Evolutionary conservation across 2,797 vertebrate species (phyloP), one percentile per base, ranked within the genome.

Genomic region (Spinus olivaceus): DNA sequence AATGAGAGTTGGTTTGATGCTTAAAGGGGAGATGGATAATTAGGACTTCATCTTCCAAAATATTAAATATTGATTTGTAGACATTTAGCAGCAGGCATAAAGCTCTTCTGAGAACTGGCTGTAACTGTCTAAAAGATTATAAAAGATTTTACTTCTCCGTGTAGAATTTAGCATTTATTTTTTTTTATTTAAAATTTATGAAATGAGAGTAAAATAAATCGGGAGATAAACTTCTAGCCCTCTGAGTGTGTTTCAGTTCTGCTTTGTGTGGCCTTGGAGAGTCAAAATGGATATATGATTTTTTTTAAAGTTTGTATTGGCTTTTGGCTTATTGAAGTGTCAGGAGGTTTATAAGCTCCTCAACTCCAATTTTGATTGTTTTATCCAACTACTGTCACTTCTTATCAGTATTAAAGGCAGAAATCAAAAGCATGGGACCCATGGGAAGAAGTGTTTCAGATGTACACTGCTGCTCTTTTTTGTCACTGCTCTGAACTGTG

Each of bases 301-400:
- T 94, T 96, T 95, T 94, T 93, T 90, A 67, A 77, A 92, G 90
- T 96, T 96, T 92, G 86, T 97, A 97, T 97, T 50, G 95, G 96
- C 92, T 97, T 97, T 97, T 97, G 95, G 97, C 97, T 98, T 97
- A 98, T 98, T 97, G 97, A 97, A 97, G 97, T 97, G 97, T 98
- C 98, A 97, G 96, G 97, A 97, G 97, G 96, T 97, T 98, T 98
- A 97, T 98, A 97, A 98, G 97, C 97, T 97, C 96, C 97, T 98
- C 97, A 97, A 88, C 96, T 98, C 86, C 95, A 96, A 93, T 98
- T 98, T 97, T 98, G 97, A 98, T 98, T 98, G 97, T 97, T 98
- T 98, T 98, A 97, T 97, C 97, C 98, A 97, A 98, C 97, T 97
- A 97, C 97, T 98, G 97, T 98, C 98, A 98, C 97, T 98, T 98